Percentiles rank a stretch among this genome's conserved stretches.
phyloP scores from a whole-genome alignment of 2,113 vertebrate genomes.

The Pseudorectes ferrugineus region DNA sequence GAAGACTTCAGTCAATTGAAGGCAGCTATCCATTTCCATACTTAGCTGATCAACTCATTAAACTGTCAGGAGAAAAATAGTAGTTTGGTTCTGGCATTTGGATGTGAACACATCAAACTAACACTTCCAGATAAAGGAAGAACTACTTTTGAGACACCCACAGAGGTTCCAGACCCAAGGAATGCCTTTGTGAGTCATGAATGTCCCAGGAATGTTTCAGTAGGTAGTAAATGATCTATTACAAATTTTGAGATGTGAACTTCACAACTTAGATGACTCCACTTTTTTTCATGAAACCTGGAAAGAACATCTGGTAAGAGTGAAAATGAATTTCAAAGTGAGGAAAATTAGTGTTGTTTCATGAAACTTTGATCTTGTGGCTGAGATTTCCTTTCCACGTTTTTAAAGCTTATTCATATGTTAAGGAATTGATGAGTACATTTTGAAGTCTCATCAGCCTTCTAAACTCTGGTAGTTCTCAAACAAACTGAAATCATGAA shows the following conservation, averaged over 20 bases:
- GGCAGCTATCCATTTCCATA: neutral
- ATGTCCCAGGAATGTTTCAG: neutral
- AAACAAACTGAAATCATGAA: neutral
- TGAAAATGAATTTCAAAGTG: neutral
- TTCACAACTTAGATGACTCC: neutral
- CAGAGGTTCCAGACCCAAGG: neutral
- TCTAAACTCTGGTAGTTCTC: neutral
- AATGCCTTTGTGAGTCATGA: neutral
- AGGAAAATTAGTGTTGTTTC: neutral
- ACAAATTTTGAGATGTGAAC: neutral
- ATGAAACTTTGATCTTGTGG: neutral
- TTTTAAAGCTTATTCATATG: neutral
- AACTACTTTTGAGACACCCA: neutral
- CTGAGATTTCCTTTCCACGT: neutral
- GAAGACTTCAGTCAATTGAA: neutral
- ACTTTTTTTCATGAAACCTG: neutral
- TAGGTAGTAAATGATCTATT: neutral
- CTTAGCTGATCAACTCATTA: neutral
- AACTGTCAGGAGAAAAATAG: neutral
- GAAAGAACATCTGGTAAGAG: neutral
- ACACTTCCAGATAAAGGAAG: neutral
- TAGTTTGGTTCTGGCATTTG: neutral
- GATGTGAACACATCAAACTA: neutral
- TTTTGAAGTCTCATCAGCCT: neutral
- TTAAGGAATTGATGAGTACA: neutral